phyloP scores from a whole-genome alignment of 2,888 invertebrate species.

The Hemaris fuciformis region DNA sequence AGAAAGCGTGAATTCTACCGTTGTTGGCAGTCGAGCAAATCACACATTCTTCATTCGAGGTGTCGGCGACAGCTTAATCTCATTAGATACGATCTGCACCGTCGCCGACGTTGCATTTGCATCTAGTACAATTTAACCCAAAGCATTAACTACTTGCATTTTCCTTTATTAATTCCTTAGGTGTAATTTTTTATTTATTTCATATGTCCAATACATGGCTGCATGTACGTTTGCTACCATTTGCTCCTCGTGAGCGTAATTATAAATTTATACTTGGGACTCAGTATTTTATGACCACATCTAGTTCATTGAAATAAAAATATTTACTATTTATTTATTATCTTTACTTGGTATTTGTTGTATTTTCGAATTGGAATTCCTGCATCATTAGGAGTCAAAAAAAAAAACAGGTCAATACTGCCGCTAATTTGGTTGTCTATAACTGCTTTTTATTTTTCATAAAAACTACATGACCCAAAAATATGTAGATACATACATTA shows the following conservation, averaged over 20 bases:
- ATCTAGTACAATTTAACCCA: neutral
- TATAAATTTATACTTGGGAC: neutral
- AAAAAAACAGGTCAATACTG: too few species aligned
- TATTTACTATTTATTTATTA: too few species aligned
- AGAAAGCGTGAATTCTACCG: constrained; percentile 18
- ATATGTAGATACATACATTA: too few species aligned
- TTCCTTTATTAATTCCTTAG: constrained; percentile 14
- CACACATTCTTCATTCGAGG: constrained; percentile 7
- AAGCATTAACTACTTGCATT: constrained; percentile 3
- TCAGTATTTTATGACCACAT: too few species aligned
- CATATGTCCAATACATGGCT: neutral
- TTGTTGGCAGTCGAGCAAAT: constrained; percentile 10
- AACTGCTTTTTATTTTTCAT: too few species aligned
- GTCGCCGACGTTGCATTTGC: constrained; percentile 3
- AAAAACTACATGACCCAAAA: too few species aligned
- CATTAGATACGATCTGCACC: constrained; percentile 24
- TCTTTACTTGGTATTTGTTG: too few species aligned
- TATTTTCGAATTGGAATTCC: too few species aligned
- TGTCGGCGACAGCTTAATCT: constrained; percentile 29
- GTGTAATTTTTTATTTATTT: constrained; percentile 16
- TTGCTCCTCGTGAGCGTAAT: neutral
- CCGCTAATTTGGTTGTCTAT: too few species aligned
- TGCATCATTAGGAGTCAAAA: too few species aligned
- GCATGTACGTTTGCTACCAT: neutral
- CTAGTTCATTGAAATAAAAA: too few species aligned